Conservation (phyloP, 2,113 vertebrate genomes). For the Pyxicephalus adspersus region DNA sequence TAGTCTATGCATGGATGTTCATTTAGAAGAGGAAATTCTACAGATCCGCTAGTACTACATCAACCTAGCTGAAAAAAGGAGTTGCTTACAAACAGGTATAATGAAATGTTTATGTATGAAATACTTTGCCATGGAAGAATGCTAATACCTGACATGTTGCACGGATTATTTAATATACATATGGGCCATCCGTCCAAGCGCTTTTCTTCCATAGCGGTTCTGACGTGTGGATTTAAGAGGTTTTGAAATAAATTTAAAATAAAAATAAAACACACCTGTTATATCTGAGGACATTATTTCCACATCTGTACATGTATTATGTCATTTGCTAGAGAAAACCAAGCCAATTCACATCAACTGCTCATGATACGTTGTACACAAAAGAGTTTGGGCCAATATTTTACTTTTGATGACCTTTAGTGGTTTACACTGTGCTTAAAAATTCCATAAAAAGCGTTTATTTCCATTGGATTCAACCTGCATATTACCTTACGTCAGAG, state of each 20-base stretch:
- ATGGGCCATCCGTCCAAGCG: neutral
- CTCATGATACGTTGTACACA: too few species aligned
- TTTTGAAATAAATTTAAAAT: constrained; percentile 6
- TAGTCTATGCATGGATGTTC: constrained; percentile 64
- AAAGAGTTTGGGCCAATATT: too few species aligned
- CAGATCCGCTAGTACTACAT: constrained; percentile 66
- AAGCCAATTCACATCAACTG: too few species aligned
- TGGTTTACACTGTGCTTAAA: too few species aligned
- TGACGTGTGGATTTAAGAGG: neutral
- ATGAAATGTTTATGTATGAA: constrained; percentile 66
- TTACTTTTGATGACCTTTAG: too few species aligned
- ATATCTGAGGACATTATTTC: too few species aligned
- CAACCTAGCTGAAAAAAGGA: constrained; percentile 65
- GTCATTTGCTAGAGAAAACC: too few species aligned
- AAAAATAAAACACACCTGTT: neutral
- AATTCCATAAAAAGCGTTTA: too few species aligned
- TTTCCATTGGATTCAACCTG: too few species aligned
- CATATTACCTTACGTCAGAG: too few species aligned
- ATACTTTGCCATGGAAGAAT: constrained; percentile 61
- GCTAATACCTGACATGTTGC: constrained; percentile 58
- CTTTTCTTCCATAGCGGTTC: constrained; percentile 3
- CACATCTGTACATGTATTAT: too few species aligned
- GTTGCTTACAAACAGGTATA: constrained; percentile 60
- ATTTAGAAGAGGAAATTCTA: constrained; percentile 66
- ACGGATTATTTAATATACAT: constrained; percentile 35